Conservation (phyloP, 37 sponge, comb jelly and placozoan species). For the Petrosia ficiformis region DNA sequence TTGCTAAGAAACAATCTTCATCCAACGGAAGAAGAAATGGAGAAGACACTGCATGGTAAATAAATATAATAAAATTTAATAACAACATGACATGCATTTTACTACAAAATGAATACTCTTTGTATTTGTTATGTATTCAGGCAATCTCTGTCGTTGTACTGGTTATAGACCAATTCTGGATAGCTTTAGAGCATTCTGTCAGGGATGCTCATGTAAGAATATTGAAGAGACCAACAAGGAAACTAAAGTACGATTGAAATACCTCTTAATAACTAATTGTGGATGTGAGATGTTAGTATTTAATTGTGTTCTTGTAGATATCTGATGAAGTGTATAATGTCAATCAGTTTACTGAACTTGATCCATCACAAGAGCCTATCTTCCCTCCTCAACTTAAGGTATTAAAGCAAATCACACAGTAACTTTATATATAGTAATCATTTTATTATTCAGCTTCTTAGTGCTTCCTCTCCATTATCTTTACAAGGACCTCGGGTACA, state of each 20-base stretch:
- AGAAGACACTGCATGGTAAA: conserved; percentile 40
- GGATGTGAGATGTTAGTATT: neutral
- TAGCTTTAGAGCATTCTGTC: conserved; percentile 58
- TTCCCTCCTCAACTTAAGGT: conserved; percentile 69
- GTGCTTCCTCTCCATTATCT: conserved; percentile 1
- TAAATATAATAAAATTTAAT: too few species aligned
- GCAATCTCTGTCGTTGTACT: conserved; percentile 69
- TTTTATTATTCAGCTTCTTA: neutral
- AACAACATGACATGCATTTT: too few species aligned
- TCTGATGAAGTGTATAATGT: conserved; percentile 27
- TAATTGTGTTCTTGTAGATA: neutral
- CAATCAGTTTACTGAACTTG: conserved; percentile 23
- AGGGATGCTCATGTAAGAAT: too few species aligned
- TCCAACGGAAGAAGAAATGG: conserved; percentile 51
- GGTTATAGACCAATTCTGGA: conserved; percentile 67
- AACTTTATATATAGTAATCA: neutral
- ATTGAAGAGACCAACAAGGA: too few species aligned
- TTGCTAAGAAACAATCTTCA: conserved; percentile 43
- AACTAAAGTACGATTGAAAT: too few species aligned
- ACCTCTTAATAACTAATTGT: neutral
- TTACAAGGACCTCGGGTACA: conserved; percentile 19
- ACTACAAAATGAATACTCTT: neutral
- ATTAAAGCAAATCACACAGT: neutral
- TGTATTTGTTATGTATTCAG: neutral
- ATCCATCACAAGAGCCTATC: conserved; percentile 61